Evolutionary conservation across 2,113 vertebrate species (phyloP), one percentile per base, ranked within the genome.

Genomic region (Pavo muticus): DNA sequence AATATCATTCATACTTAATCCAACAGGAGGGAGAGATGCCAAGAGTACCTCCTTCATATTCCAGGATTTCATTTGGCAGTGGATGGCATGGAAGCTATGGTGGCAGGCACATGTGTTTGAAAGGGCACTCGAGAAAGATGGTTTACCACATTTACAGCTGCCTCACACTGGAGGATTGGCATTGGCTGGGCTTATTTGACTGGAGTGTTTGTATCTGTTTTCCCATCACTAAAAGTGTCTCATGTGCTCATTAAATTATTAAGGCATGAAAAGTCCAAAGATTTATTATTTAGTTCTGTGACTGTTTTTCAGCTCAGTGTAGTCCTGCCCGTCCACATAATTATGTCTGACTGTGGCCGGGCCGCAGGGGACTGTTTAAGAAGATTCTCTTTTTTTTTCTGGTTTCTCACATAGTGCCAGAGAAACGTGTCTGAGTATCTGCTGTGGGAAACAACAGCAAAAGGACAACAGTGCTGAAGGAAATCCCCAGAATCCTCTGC

Each of bases 261-360:
- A 95, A 94, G 83, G 76, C 73, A 81, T 84, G 57, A 71, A 69
- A 88, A 88, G 9, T 75, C 39, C 29, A 19, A 78, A 87, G n/a
- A 72, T 60, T 57, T 68, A 30, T 81, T 54, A 45, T 88, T 90
- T 78, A 68, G 30, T 90, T 90, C 48, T 75, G 39, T 2, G 3
- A 17, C 35, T 83, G 6, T 69, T 92, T 91, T 88, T 93, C 65
- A 78, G 45, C 56, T 86, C 77, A 47, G 27, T 63, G 42, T 23
- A 50, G 21, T 37, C 29, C 69, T 93, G 32, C 52, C 7, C 10
- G 32, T 88, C 37, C 6, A 27, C 3, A 24, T 7, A 8, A n/a
- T 68, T 24, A 30, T 40, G 25, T 23, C 47, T 60, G 37, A 11
- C 47, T 95, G 50, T 79, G 68, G 29, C 42, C 60, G 64, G 48